Evolutionary conservation across 2,888 invertebrate species (phyloP).

Genomic region (Andrena bicolor): DNA sequence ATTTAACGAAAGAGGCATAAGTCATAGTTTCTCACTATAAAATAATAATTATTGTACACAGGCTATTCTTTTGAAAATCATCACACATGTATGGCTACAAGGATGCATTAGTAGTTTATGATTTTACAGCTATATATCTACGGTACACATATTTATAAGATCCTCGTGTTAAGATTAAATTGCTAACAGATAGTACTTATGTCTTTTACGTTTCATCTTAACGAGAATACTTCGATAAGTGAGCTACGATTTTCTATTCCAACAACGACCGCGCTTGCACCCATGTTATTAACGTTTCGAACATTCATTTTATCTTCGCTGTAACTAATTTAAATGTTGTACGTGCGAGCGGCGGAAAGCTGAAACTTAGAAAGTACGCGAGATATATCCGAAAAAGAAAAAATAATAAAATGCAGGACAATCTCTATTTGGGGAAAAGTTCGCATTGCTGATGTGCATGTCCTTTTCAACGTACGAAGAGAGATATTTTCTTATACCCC

Average conservation of each 20-base stretch:
- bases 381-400: slow-evolving; percentile 44
- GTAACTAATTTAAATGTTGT: slow-evolving; percentile 31
- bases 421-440: slow-evolving; percentile 60
- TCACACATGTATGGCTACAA: slow-evolving; percentile 29
- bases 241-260: slow-evolving; percentile 38
- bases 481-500: slow-evolving; percentile 67
- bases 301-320: slow-evolving; percentile 28
- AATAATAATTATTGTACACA: slow-evolving; percentile 47
- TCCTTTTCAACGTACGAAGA: slow-evolving; percentile 43
- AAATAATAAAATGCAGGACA: slow-evolving; percentile 69
- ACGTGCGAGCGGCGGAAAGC: slow-evolving; percentile 49
- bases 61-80: slow-evolving; percentile 45
- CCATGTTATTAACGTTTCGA: slow-evolving; percentile 40
- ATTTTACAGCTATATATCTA: slow-evolving; percentile 36
- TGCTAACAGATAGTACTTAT: slow-evolving; percentile 67
- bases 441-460: slow-evolving; percentile 65
- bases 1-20: slow-evolving; percentile 69
- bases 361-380: slow-evolving; percentile 65
- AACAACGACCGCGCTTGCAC: slow-evolving; percentile 41
- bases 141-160: slow-evolving; percentile 41
- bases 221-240: slow-evolving; percentile 54
- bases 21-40: slow-evolving; percentile 61
- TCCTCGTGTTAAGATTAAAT: slow-evolving; percentile 39
- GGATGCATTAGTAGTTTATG: slow-evolving; percentile 37
- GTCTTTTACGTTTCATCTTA: slow-evolving; percentile 59